phyloP scores from a whole-genome alignment of 1,140 invertebrate genomes.

The Amyelois transitella region DNA sequence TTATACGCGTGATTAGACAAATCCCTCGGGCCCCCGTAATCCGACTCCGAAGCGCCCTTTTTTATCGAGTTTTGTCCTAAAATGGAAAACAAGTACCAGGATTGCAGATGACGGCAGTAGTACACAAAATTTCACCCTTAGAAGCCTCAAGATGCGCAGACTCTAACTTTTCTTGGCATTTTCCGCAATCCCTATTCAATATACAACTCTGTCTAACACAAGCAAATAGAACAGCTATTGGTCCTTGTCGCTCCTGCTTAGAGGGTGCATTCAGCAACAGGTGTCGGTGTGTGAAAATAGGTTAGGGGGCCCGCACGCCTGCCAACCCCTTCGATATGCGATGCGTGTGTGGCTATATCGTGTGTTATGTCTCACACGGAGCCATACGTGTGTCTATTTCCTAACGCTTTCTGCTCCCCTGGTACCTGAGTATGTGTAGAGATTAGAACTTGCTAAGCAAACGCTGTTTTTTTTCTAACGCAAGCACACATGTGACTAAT shows the following conservation, averaged over 20 bases:
- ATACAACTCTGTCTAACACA: constrained; percentile 59
- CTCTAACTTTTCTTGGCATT: constrained; percentile 51
- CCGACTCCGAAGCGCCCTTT: constrained; percentile 48
- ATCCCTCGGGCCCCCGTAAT: constrained; percentile 15
- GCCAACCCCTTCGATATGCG: constrained; percentile 56
- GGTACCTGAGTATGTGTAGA: constrained; percentile 68
- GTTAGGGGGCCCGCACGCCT: constrained; percentile 40
- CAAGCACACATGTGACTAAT: constrained; percentile 37
- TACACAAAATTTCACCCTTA: constrained; percentile 51
- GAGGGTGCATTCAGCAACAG: constrained; percentile 27
- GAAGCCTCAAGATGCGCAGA: constrained; percentile 62
- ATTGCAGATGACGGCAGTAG: constrained; percentile 38
- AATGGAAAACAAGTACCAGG: constrained; percentile 73
- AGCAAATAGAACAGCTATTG: constrained; percentile 3
- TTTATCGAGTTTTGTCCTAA: constrained; percentile 74
- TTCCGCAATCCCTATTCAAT: constrained; percentile 34
- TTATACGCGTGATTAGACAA: constrained; percentile 25
- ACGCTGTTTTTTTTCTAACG: constrained; percentile 68
- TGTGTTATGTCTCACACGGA: constrained; percentile 52
- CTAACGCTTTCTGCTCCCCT: constrained; percentile 47
- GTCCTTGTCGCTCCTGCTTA: constrained; percentile 51
- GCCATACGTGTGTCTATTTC: constrained; percentile 54
- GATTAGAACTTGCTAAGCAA: constrained; percentile 73
- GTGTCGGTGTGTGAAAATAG: constrained; percentile 42
- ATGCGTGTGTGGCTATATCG: constrained; percentile 53